Percentiles rank a stretch among this genome's conserved stretches.
Evolutionary conservation across 2,113 vertebrate genomes (phyloP).

Genomic region (Leptobrachium ailaonicum): DNA sequence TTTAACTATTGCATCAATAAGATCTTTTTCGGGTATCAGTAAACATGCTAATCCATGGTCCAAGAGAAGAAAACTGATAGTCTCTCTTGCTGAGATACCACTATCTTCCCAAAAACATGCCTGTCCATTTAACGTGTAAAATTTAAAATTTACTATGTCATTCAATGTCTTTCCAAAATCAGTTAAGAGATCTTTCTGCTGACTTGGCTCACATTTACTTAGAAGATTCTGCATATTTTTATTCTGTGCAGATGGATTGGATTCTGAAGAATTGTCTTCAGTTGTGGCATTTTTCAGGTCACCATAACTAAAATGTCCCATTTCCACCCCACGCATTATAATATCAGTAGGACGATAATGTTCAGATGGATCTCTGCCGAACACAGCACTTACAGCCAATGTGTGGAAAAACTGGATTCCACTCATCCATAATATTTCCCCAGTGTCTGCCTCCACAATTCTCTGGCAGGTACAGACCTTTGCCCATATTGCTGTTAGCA

Average conservation of each 20-base stretch:
- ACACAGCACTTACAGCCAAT: not conserved
- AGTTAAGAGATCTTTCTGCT: conserved; percentile 47
- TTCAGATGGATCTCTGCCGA: not conserved
- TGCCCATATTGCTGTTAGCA: conserved; percentile 51
- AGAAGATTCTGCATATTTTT: conserved; percentile 30
- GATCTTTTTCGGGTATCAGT: too few relatives aligned
- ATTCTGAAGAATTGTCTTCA: not conserved
- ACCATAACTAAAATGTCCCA: conserved; percentile 42
- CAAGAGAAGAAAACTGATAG: conserved; percentile 44
- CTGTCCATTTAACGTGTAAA: conserved; percentile 29
- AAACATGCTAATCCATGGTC: conserved; percentile 47
- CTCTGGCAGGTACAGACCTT: conserved; percentile 1
- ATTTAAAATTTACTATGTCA: conserved; percentile 33
- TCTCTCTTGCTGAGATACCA: conserved; percentile 19
- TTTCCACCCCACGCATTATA: conserved; percentile 49
- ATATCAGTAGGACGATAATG: not conserved
- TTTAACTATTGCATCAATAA: conserved; percentile 39
- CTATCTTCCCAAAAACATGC: not conserved
- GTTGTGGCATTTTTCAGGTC: conserved; percentile 20
- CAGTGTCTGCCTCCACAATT: too few relatives aligned
- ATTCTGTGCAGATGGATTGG: not conserved
- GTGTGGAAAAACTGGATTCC: conserved; percentile 50
- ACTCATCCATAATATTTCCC: not conserved
- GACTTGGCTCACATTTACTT: conserved; percentile 25
- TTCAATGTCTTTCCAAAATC: conserved; percentile 36